These are phyloP conservation scores for Falco peregrinus DNA, from an alignment of 2,797 vertebrate species.

Conservation along the genomic window DNA sequence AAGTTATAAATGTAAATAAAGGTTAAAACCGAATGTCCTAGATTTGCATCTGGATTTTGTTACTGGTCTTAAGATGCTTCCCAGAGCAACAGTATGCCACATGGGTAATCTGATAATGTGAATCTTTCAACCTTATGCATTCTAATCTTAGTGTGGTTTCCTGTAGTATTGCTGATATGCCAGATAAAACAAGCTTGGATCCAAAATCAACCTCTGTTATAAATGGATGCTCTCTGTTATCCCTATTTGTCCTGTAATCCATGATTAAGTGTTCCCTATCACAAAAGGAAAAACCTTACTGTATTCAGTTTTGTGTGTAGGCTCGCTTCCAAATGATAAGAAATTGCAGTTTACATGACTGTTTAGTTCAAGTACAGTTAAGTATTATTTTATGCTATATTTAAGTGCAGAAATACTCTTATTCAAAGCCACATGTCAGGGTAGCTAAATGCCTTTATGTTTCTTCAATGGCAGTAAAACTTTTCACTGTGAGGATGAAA, in stretches of 20 bases:
- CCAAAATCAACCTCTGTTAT: conserved; percentile 59
- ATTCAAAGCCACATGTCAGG: background rate
- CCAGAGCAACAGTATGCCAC: background rate
- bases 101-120: conserved; percentile 57
- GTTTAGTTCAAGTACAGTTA: conserved; percentile 20
- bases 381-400: background rate
- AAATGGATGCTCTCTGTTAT: conserved; percentile 29
- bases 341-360: background rate
- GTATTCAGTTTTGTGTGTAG: background rate
- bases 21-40: conserved; percentile 31
- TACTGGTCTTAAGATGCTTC: conserved; percentile 28
- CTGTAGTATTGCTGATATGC: conserved; percentile 48
- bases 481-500: background rate
- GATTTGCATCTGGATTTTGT: conserved; percentile 56
- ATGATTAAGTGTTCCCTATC: conserved; percentile 28
- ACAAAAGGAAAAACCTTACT: background rate
- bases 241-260: conserved; percentile 9
- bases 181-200: conserved; percentile 61
- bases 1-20: conserved; percentile 60
- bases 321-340: background rate
- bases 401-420: conserved; percentile 14
- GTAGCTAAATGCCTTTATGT: background rate
- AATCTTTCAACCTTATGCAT: conserved; percentile 30
- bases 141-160: conserved; percentile 57
- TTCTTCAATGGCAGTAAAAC: background rate